These are phyloP conservation scores for Daktulosphaira vitifoliae DNA, from an alignment of 1,140 invertebrate species.

Conservation along the genomic window DNA sequence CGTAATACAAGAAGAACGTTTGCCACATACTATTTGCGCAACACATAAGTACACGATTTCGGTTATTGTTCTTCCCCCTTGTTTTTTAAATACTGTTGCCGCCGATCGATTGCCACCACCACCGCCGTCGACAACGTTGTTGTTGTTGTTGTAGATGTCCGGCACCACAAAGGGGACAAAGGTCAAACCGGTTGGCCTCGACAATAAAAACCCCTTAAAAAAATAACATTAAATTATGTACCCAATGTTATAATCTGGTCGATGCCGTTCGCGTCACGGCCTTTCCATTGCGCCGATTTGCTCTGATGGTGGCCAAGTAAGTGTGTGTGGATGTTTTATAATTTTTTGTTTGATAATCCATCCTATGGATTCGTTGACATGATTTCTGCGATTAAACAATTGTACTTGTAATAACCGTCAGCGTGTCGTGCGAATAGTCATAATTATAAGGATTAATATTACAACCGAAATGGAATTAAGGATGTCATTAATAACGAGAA, in stretches of 20 bases:
- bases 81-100: background rate
- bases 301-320: too few relatives aligned
- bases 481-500: too few relatives aligned
- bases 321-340: background rate
- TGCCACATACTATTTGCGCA: constrained; percentile 2
- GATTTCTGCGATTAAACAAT: constrained; percentile 12
- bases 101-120: too few relatives aligned
- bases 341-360: constrained; percentile 42
- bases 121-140: too few relatives aligned
- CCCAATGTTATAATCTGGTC: constrained; percentile 11
- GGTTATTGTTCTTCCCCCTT: background rate
- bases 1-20: background rate
- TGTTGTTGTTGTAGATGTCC: background rate
- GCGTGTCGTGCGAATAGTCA: background rate
- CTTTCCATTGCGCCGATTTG: too few relatives aligned
- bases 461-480: too few relatives aligned
- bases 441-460: constrained; percentile 15
- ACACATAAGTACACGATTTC: background rate
- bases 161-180: constrained; percentile 7
- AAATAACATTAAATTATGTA: background rate
- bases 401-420: background rate
- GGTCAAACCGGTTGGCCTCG: constrained; percentile 29
- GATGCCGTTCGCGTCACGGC: constrained; percentile 16
- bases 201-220: background rate
- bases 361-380: constrained; percentile 15